phyloP scores from a whole-genome alignment of 2,113 vertebrate species.

The Cyprinus carpio region DNA sequence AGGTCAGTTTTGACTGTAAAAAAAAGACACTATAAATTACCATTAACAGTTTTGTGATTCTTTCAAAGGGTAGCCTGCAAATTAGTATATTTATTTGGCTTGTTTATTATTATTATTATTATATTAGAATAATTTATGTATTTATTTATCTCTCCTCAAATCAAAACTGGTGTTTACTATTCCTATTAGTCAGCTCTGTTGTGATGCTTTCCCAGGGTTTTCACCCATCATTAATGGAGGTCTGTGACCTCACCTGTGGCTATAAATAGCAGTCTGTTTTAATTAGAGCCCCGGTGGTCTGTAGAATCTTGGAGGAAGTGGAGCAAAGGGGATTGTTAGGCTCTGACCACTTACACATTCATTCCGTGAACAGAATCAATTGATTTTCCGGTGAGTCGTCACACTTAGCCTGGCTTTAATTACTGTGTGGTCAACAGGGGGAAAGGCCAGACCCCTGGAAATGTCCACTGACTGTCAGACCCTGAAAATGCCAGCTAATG shows the following conservation, averaged over 20 bases:
- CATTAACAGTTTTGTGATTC: not conserved
- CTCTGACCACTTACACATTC: conserved; percentile 9
- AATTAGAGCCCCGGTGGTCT: conserved; percentile 40
- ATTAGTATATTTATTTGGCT: too few relatives aligned
- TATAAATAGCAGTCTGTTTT: conserved; percentile 59
- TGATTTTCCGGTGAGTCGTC: conserved; percentile 45
- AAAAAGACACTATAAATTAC: not conserved
- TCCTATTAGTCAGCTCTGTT: conserved; percentile 18
- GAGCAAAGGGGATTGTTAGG: conserved; percentile 36
- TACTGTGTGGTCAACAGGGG: conserved; percentile 42
- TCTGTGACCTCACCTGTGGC: conserved; percentile 44
- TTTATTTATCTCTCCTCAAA: too few relatives aligned
- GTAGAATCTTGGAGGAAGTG: conserved; percentile 25
- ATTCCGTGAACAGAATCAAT: conserved; percentile 43
- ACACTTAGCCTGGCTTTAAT: conserved; percentile 46
- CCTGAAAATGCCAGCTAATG: conserved; percentile 40
- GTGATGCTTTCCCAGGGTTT: conserved; percentile 37
- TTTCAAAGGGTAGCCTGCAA: not conserved
- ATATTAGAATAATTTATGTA: too few relatives aligned
- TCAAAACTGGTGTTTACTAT: not conserved
- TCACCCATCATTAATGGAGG: conserved; percentile 53
- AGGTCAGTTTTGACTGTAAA: not conserved
- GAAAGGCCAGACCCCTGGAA: not conserved
- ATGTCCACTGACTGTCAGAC: not conserved
- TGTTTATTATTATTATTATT: too few relatives aligned